Percentiles rank a stretch among this genome's conserved stretches.
Conservation (phyloP, 2,113 vertebrate genomes). For the Ageneiosus marmoratus region DNA sequence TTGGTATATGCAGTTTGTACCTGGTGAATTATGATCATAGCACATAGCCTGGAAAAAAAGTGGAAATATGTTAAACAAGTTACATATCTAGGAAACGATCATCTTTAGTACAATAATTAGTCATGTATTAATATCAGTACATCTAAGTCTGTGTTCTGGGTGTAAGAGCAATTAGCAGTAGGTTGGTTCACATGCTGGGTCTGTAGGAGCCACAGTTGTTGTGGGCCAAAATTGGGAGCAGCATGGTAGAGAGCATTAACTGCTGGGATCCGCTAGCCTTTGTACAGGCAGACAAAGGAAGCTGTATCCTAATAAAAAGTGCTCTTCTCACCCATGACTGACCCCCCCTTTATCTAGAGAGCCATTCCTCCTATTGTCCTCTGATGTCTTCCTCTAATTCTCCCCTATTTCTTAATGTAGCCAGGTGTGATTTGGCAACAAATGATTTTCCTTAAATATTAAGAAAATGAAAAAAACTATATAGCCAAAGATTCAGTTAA, state of each 20-base stretch:
- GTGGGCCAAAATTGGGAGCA: slow-evolving; percentile 65
- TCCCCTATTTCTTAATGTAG: slow-evolving; percentile 3
- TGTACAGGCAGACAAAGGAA: slow-evolving; percentile 71
- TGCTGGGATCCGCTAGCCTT: slow-evolving; percentile 66
- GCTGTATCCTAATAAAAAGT: slow-evolving; percentile 64
- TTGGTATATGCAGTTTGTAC: too few relatives aligned
- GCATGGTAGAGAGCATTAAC: slow-evolving; percentile 68
- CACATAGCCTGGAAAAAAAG: background rate
- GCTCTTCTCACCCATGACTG: slow-evolving; percentile 63
- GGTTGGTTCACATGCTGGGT: slow-evolving; percentile 55
- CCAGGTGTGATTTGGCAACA: background rate
- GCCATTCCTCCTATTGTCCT: slow-evolving; percentile 59
- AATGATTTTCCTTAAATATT: background rate
- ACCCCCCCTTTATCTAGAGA: slow-evolving; percentile 66
- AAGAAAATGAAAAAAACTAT: background rate
- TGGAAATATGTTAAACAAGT: background rate
- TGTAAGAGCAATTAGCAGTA: slow-evolving; percentile 10
- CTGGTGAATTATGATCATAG: too few relatives aligned
- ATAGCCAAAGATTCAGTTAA: background rate
- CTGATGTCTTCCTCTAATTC: slow-evolving; percentile 68
- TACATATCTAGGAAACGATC: background rate
- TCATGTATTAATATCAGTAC: background rate
- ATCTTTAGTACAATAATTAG: background rate
- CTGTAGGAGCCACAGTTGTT: slow-evolving; percentile 20
- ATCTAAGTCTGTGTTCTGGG: background rate